Evolutionary conservation across 2,797 vertebrate species (phyloP).

Genomic region (Rhinichthys osculus): DNA sequence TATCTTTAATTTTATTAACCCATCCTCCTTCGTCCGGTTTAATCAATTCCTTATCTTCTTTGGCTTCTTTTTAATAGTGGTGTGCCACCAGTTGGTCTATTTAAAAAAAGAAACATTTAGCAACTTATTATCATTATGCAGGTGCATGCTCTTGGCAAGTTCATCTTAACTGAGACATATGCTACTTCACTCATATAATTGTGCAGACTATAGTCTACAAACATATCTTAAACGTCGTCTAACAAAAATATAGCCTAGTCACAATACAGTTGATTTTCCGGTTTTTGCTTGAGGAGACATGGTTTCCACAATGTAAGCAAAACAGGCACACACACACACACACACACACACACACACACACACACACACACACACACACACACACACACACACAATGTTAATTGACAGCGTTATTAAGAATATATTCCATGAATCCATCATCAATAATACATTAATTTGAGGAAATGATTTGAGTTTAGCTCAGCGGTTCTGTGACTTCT

Average conservation of each 20-base stretch:
- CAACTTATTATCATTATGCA: not conserved
- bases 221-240: not conserved
- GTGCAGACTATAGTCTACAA: not conserved
- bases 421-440: not conserved
- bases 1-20: not conserved
- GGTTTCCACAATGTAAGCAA: not conserved
- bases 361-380: no score
- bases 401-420: not conserved
- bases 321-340: not conserved
- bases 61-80: not conserved
- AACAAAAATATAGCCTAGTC: not conserved
- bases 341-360: no score
- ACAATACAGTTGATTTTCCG: no score
- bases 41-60: not conserved
- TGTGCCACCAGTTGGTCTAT: not conserved
- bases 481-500: not conserved
- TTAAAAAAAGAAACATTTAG: not conserved
- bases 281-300: not conserved
- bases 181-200: not conserved
- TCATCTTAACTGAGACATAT: not conserved
- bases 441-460: not conserved
- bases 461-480: not conserved
- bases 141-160: not conserved
- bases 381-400: not conserved
- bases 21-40: not conserved